Base-by-base conservation (phyloP, 2,113 vertebrate species). In the Bujurquina vittata region DNA sequence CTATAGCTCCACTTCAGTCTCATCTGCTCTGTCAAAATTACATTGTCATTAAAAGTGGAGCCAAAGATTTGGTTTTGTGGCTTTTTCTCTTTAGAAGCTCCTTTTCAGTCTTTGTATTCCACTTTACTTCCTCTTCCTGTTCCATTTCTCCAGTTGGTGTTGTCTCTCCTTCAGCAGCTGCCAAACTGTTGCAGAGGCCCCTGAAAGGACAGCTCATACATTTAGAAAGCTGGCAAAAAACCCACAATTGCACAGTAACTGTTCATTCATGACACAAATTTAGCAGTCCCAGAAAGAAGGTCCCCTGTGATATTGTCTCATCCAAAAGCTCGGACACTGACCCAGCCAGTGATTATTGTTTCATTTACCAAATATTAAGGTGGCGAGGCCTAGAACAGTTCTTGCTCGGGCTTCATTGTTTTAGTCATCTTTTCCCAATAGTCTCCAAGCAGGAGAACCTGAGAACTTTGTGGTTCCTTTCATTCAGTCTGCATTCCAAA, bases 161-260 rank as follows among this genome's bases (percentile, higher is more conserved):
- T 72, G 67, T 57, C 91, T 92, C 78, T 95, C 94, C 77, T 90
- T 81, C 80, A 96, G 83, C 74, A 95, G 84, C 67, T 93, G 91
- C 91, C 92, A 91, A 1, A 94, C 88, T 2, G 93, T 90, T 0
- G 95, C 52, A 10, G 83, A 49, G 2, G 89, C 94, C 11, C 94
- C 95, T 96, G 54, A 15, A 81, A 62, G 77, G 22, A 78, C 54
- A 33, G 4, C 2, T 15, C 20, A 17, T 4, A 5, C 14, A 6
- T 31, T 79, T 7, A 81, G 18, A 74, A 31, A 17, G 7, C 10
- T 23, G 43, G 20, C 8, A 75, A 35, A 79, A 46, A 40, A 20
- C 26, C 4, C 5, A 46, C 43, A 46, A 4, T 46, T 15, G 2
- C 14, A 46, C 15, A 46, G 2, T 7, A 1, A 59, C 14, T 49